These are phyloP conservation scores for Microtus montanus DNA, from an alignment of 2,113 vertebrate species.

Conservation along the genomic window DNA sequence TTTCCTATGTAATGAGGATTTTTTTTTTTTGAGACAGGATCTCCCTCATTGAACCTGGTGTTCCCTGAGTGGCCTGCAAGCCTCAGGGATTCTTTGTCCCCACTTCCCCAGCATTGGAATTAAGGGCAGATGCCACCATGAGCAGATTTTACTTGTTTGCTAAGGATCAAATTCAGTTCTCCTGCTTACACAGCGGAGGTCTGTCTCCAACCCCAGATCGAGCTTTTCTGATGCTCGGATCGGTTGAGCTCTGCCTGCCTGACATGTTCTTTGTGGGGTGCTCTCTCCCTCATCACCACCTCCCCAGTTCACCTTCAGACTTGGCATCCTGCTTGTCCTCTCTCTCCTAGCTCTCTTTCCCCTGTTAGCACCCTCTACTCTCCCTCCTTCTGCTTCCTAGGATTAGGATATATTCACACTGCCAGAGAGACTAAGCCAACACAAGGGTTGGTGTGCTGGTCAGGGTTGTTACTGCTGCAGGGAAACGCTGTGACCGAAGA, in stretches of 20 bases:
- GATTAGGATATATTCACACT: too few species aligned
- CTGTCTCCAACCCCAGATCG: background rate
- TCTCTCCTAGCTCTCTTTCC: background rate
- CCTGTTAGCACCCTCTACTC: too few species aligned
- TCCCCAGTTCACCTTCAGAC: background rate
- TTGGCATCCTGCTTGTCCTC: too few species aligned
- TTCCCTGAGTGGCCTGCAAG: background rate
- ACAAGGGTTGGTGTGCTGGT: background rate
- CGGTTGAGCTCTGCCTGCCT: fast-evolving
- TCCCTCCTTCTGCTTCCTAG: background rate
- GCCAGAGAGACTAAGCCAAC: background rate
- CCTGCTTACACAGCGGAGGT: background rate
- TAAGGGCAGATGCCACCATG: background rate
- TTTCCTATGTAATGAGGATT: background rate
- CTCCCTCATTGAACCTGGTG: background rate
- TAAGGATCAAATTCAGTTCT: background rate
- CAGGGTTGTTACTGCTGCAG: background rate
- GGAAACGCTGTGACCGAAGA: background rate
- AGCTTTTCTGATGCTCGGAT: fast-evolving
- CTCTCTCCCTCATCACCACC: background rate
- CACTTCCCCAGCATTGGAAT: background rate
- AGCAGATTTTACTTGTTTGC: background rate
- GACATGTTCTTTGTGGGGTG: background rate
- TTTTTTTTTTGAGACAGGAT: background rate
- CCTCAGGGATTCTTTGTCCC: background rate